Conservation (phyloP, 2,888 invertebrate species). For the Limenitis arthemis region DNA sequence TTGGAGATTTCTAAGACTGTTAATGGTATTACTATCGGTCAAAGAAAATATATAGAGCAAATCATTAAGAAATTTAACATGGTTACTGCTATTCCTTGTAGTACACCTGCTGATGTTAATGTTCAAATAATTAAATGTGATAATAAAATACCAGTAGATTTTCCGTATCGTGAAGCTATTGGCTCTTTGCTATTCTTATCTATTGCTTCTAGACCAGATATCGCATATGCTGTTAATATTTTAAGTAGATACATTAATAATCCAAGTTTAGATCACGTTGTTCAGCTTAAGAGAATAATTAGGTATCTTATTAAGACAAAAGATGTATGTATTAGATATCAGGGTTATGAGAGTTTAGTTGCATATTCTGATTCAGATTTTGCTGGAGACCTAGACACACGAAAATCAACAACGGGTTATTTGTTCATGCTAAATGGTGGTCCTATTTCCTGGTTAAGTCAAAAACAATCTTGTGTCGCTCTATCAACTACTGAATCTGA, state of each 20-base stretch:
- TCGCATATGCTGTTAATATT: slow-evolving; percentile 20
- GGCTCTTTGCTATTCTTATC: slow-evolving; percentile 25
- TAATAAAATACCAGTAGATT: slow-evolving; percentile 12
- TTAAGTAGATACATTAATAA: slow-evolving; percentile 26
- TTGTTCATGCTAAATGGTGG: slow-evolving; percentile 30
- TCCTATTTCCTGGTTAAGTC: slow-evolving; percentile 26
- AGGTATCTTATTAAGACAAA: slow-evolving; percentile 27
- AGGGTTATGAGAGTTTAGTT: slow-evolving; percentile 16
- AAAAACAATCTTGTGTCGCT: slow-evolving; percentile 24
- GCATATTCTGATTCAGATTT: slow-evolving; percentile 31
- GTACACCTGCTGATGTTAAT: slow-evolving; percentile 18
- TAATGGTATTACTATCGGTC: slow-evolving; percentile 22
- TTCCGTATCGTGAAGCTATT: slow-evolving; percentile 24
- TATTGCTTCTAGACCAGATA: slow-evolving; percentile 24
- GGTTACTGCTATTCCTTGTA: slow-evolving; percentile 18
- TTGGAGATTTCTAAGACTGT: slow-evolving; percentile 22
- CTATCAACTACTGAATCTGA: slow-evolving; percentile 26
- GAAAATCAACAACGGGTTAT: slow-evolving; percentile 29
- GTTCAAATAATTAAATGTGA: slow-evolving; percentile 13
- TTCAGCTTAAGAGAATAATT: slow-evolving; percentile 26
- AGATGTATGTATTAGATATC: slow-evolving; percentile 26
- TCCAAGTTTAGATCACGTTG: slow-evolving; percentile 24
- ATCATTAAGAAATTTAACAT: slow-evolving; percentile 29
- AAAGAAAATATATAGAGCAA: slow-evolving; percentile 22
- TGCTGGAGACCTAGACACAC: slow-evolving; percentile 28